Evolutionary conservation across 2,888 invertebrate species (phyloP).

Genomic region (Dilophus febrilis): DNA sequence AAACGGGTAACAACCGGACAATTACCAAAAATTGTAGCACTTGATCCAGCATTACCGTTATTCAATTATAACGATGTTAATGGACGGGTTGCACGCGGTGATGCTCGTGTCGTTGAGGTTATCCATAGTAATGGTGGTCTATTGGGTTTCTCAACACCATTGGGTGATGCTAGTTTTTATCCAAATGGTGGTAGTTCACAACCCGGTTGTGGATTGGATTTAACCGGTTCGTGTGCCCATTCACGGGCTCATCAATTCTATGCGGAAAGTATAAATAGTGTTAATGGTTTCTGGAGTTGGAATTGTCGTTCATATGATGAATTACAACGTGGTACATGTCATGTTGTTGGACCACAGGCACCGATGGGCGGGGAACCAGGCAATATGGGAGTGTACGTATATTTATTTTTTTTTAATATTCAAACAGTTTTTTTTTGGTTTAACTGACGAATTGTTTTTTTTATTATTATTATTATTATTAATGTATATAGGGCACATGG

Average conservation of each 20-base stretch:
- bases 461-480: no score
- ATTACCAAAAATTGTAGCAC: constrained; percentile 8
- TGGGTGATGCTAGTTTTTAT: constrained; percentile 16
- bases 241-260: constrained; percentile 24
- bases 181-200: constrained; percentile 16
- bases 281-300: constrained; percentile 17
- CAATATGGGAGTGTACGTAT: constrained; percentile 2
- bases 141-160: constrained; percentile 10
- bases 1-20: constrained; percentile 5
- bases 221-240: constrained; percentile 8
- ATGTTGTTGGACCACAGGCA: neutral
- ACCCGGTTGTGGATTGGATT: constrained; percentile 14
- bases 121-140: constrained; percentile 15
- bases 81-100: constrained; percentile 7
- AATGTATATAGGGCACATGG: neutral
- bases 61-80: constrained; percentile 3
- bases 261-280: constrained; percentile 25
- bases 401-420: neutral
- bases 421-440: no score
- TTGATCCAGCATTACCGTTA: constrained; percentile 15
- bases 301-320: constrained; percentile 1
- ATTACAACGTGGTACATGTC: neutral
- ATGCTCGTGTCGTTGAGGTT: constrained; percentile 12
- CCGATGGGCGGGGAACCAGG: constrained; percentile 5
- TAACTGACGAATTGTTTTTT: neutral